These are phyloP conservation scores for Percopsis transmontana DNA, from an alignment of 2,113 vertebrate genomes.

Conservation along the genomic window DNA sequence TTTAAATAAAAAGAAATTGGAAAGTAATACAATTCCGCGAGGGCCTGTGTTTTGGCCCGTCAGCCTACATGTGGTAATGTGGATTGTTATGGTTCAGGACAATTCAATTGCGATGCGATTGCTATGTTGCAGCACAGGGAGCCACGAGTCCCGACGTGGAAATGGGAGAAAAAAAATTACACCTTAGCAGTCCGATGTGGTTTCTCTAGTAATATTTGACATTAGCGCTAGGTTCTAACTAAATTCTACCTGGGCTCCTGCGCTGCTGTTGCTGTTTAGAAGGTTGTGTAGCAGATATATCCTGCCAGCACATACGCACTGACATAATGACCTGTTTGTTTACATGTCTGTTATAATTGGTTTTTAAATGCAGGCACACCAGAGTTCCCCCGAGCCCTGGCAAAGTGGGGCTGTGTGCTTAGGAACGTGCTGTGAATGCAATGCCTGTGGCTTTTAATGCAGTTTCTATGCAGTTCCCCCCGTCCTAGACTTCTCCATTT, in stretches of 20 bases:
- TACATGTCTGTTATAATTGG: too few species aligned
- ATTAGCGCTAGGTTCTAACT: background rate
- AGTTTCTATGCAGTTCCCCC: background rate
- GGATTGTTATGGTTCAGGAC: slow-evolving; percentile 11
- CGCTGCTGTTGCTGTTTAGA: too few species aligned
- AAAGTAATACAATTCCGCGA: slow-evolving; percentile 12
- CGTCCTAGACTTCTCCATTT: too few species aligned
- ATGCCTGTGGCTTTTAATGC: too few species aligned
- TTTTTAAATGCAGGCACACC: too few species aligned
- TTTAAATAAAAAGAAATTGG: slow-evolving; percentile 38
- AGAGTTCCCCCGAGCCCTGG: too few species aligned
- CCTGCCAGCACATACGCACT: too few species aligned
- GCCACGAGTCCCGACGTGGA: background rate
- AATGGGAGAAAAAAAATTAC: slow-evolving; percentile 14
- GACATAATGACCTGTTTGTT: too few species aligned
- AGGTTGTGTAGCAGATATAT: too few species aligned
- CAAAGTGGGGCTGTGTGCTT: too few species aligned
- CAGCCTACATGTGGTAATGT: slow-evolving; percentile 30
- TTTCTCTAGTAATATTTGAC: background rate
- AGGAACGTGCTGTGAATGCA: too few species aligned
- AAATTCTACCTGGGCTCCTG: too few species aligned
- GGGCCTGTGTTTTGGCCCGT: slow-evolving; percentile 1
- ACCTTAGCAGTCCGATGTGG: background rate
- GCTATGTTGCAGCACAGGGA: background rate
- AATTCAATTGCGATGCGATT: background rate